Evolutionary conservation across 2,797 vertebrate genomes (phyloP).

Genomic region (Crotalus adamanteus): DNA sequence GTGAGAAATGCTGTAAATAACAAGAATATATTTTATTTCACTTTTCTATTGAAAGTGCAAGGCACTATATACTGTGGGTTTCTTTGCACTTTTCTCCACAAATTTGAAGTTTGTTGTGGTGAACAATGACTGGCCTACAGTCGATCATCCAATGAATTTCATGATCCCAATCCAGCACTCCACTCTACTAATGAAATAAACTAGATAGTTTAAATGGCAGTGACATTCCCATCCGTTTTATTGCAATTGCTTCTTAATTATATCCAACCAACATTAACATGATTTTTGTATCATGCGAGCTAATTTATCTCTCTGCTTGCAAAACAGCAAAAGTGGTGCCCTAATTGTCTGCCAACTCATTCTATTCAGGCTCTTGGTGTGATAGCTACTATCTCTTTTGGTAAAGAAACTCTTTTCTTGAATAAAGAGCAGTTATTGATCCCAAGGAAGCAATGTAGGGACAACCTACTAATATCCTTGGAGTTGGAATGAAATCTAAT

Average conservation of each 20-base stretch:
- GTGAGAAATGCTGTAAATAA: no score
- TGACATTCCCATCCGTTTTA: not conserved
- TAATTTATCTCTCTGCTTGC: not conserved
- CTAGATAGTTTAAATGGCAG: not conserved
- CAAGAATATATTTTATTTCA: no score
- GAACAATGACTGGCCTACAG: no score
- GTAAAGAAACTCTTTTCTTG: not conserved
- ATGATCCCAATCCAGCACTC: not conserved
- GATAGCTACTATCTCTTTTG: not conserved
- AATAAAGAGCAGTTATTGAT: conserved; percentile 22
- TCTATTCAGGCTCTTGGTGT: not conserved
- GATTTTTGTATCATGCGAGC: not conserved
- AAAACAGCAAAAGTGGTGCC: not conserved
- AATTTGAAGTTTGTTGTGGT: no score
- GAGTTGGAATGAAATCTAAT: not conserved
- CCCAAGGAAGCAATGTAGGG: conserved; percentile 19
- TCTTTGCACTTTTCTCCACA: no score
- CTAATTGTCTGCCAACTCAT: not conserved
- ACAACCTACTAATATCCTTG: not conserved
- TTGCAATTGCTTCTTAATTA: not conserved
- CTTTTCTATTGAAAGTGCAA: no score
- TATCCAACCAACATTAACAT: not conserved
- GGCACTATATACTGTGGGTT: no score
- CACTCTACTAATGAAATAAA: not conserved
- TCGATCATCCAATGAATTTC: no score